Base-by-base conservation (phyloP, 1,140 invertebrate species). In the Zaprionus vittiger region DNA sequence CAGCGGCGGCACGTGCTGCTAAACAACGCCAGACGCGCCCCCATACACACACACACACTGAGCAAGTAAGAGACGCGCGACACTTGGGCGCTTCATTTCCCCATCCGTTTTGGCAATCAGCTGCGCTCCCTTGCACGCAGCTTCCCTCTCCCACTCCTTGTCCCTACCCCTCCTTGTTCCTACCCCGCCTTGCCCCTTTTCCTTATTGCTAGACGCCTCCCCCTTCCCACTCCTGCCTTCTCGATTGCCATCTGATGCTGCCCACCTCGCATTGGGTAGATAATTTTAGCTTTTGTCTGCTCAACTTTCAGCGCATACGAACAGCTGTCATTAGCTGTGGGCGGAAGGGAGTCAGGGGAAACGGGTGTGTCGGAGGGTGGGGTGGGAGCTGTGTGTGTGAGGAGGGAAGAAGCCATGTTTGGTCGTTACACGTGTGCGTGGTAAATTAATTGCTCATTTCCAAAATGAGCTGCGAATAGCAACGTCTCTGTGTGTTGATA, bases 81-180 rank as follows among this genome's bases (percentile, higher is more conserved):
- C 55, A 77, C 57, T 82, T 61, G 76, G 65, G 24, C 66, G 63
- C 80, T 77, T 89, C 84, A 75, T 86, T 75, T 89, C 84, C 84
- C 81, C 68, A 75, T 87, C 84, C 84, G 84, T 80, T 87, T 86
- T 77, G 83, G 80, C 83, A 85, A 85, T 85, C 83, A 87, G 83
- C 69, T 49, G 62, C 34, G 38, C n/a, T 31, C 56, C 5, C n/a
- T 49, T 20, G 20, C 31, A 11, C 38, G 22, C 17, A 4, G 9
- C 31, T 34, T 34, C 1, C 28, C 28, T 7, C 28, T 28, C 6
- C 6, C 5, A 6, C 26, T 11, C 2, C 7, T 11, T 31, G 7
- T 5, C 0, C 28, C 38, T 26, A 31, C 20, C 20, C 7, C 24
- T 52, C 17, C 11, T 17, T 6, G 14, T 31, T 1, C 9, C 3